phyloP scores from a whole-genome alignment of 2,113 vertebrate genomes.

The Pimephales promelas region DNA sequence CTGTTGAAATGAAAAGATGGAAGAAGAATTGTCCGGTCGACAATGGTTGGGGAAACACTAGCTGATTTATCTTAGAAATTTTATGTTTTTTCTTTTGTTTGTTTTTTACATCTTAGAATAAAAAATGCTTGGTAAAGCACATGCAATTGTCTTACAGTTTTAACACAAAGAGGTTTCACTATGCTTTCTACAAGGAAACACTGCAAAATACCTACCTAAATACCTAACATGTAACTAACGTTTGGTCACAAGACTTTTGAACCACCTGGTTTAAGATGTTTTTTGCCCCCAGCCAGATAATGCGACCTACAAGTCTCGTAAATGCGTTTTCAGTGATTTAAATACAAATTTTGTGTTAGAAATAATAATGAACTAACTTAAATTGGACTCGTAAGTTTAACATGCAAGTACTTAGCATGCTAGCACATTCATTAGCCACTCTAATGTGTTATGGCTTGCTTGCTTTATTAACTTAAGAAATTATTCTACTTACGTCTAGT shows the following conservation, averaged over 20 bases:
- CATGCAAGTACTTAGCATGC: background rate
- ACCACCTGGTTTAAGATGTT: background rate
- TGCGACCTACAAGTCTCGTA: background rate
- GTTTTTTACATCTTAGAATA: no score
- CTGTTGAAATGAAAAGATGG: no score
- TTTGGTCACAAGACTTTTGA: background rate
- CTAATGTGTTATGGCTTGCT: background rate
- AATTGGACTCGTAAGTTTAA: background rate
- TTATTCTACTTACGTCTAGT: constrained; percentile 12
- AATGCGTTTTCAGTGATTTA: background rate
- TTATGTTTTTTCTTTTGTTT: no score
- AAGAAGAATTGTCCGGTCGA: no score
- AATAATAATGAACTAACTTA: background rate
- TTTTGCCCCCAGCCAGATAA: background rate
- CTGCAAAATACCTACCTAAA: background rate
- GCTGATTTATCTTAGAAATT: no score
- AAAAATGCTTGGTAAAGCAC: background rate
- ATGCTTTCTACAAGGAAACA: background rate
- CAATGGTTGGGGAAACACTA: no score
- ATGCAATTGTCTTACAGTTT: background rate
- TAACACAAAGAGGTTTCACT: background rate
- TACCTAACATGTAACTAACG: background rate
- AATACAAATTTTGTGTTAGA: background rate
- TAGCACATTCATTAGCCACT: background rate
- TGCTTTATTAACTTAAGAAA: background rate